Base-by-base conservation (phyloP, 2,113 vertebrate genomes). In the Vulpes lagopus region DNA sequence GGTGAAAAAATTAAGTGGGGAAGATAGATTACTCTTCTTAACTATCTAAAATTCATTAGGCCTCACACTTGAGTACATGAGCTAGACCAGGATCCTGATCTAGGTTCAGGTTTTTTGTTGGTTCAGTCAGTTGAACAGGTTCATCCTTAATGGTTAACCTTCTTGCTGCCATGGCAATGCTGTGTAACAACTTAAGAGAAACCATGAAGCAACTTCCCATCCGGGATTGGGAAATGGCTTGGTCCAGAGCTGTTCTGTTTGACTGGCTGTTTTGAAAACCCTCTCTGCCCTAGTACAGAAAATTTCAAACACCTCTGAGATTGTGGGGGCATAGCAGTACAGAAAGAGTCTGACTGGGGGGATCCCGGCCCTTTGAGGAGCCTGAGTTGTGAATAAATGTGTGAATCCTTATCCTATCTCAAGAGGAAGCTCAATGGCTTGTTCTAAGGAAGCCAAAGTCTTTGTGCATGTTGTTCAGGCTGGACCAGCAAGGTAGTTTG, bases 401-500 rank as follows among this genome's bases (percentile, higher is more conserved):
- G 95, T 97, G 96, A 96, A 91, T 96, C 93, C 80, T 97, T 96
- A 79, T 76, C 85, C 71, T 97, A 55, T 97, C 93, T 98, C 98
- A 96, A 96, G 97, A 97, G 95, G 92, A 97, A 97, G 96, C 97
- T 97, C 97, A 83, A 82, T 96, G 96, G 90, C 96, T 98, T 97
- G 67, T 94, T 94, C 92, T 97, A 59, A 97, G 98, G 94, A 92
- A 98, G 97, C 97, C 96, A 96, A 91, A 96, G 96, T 97, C 95
- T 97, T 96, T 96, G 97, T 97, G 97, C 94, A 89, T 98, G 97
- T 98, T 97, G 97, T 97, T 98, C 85, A 97, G 97, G 97, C 88
- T 96, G 97, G 94, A 96, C 97, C 97, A 97, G 97, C 95, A 76
- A 97, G 97, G 94, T 98, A 98, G 97, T 98, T 97, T 98, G 96